Percentiles rank a stretch among this genome's conserved stretches.
These are phyloP conservation scores for Empidonax traillii DNA, from an alignment of 2,113 vertebrate species.

Conservation along the genomic window DNA sequence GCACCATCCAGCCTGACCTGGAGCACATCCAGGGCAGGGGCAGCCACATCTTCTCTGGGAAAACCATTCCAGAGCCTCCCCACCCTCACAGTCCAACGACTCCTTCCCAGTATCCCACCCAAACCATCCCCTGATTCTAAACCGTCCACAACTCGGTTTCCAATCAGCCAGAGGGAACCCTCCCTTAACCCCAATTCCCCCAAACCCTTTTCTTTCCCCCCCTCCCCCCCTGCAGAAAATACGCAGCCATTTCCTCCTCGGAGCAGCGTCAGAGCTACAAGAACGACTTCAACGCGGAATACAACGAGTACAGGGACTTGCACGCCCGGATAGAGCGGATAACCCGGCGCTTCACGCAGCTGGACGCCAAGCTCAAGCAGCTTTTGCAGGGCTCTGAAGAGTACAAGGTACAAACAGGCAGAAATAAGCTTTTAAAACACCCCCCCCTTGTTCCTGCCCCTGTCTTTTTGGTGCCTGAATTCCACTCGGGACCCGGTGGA, in stretches of 20 bases:
- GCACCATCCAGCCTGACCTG: background rate
- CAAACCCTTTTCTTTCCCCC: too few relatives aligned
- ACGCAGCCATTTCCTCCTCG: conserved; percentile 84
- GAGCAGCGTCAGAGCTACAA: conserved; percentile 97
- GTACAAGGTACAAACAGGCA: conserved; percentile 82
- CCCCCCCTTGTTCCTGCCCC: background rate
- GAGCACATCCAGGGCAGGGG: background rate
- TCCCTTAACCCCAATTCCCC: too few relatives aligned
- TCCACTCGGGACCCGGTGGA: background rate
- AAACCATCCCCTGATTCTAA: accelerated
- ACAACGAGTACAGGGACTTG: conserved; percentile 90
- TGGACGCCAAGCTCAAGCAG: conserved; percentile 91
- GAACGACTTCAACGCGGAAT: conserved; percentile 94
- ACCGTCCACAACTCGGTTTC: accelerated
- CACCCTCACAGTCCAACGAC: background rate
- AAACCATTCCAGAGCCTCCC: background rate
- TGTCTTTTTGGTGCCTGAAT: accelerated
- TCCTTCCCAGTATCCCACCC: background rate
- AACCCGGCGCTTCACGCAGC: conserved; percentile 91
- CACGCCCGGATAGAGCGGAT: conserved; percentile 93
- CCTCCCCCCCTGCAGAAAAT: conserved; percentile 78
- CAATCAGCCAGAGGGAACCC: too few relatives aligned
- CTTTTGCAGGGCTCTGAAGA: conserved; percentile 90
- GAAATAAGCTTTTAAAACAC: too few relatives aligned
- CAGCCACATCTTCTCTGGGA: background rate